Percentiles rank a stretch among this genome's conserved stretches.
Conservation (phyloP, 2,113 vertebrate species). For the Phyllostomus hastatus region DNA sequence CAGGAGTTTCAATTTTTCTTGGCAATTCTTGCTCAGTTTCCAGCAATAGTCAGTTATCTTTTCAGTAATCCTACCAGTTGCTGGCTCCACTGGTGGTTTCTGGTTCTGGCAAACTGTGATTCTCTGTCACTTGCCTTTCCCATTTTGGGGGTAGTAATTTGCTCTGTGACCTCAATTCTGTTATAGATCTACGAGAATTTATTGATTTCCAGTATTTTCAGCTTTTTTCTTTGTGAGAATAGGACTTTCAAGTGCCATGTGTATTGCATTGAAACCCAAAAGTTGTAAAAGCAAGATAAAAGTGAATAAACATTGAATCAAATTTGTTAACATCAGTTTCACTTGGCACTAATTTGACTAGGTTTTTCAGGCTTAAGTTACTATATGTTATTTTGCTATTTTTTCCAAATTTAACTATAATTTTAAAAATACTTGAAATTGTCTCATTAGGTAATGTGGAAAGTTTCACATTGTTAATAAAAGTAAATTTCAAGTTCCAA, state of each 20-base stretch:
- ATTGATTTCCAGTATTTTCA: background rate
- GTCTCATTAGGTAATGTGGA: background rate
- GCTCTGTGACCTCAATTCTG: background rate
- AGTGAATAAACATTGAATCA: background rate
- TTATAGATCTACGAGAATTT: background rate
- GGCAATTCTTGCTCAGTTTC: background rate
- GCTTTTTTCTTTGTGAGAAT: background rate
- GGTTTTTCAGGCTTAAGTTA: background rate
- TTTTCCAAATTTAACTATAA: background rate
- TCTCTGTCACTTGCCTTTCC: background rate
- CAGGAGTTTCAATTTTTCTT: background rate
- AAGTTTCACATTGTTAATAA: conserved; percentile 13
- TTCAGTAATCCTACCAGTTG: background rate
- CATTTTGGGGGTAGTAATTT: background rate
- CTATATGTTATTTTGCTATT: background rate
- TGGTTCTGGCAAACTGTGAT: background rate
- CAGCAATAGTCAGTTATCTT: background rate
- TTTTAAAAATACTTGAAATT: conserved; percentile 3
- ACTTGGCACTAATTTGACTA: background rate
- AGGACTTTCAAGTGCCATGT: background rate
- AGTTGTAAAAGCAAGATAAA: conserved; percentile 29
- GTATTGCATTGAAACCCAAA: background rate
- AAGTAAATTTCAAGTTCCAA: background rate
- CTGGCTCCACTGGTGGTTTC: background rate
- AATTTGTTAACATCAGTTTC: background rate